These are phyloP conservation scores for Dendrophyllia cribrosa DNA, from an alignment of 64 coral and sea anemone genomes.

Conservation along the genomic window DNA sequence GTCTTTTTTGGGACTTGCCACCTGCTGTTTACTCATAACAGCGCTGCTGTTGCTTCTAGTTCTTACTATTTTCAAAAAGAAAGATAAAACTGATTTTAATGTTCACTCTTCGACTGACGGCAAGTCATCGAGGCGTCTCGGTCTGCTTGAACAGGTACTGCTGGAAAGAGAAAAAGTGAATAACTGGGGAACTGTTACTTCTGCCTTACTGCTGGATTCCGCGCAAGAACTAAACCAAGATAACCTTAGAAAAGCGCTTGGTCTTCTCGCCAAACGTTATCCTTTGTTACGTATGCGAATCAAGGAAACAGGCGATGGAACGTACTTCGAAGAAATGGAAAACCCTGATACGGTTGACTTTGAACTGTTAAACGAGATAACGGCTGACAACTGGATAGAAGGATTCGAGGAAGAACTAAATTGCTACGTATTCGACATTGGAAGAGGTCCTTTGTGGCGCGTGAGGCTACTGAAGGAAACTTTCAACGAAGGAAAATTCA, in stretches of 20 bases:
- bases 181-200: slow-evolving; percentile 49
- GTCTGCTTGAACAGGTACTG: background rate
- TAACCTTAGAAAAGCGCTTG: slow-evolving; percentile 47
- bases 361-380: slow-evolving; percentile 35
- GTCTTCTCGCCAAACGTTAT: slow-evolving; percentile 42
- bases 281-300: slow-evolving; percentile 53
- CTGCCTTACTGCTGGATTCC: slow-evolving; percentile 74
- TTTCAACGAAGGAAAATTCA: slow-evolving; percentile 17
- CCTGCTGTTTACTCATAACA: background rate
- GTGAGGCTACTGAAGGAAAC: slow-evolving; percentile 67
- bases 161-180: slow-evolving; percentile 37
- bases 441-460: slow-evolving; percentile 61
- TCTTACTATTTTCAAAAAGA: background rate
- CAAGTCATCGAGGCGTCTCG: background rate
- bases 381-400: slow-evolving; percentile 64
- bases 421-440: slow-evolving; percentile 27
- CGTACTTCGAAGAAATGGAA: slow-evolving; percentile 58
- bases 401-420: slow-evolving; percentile 67
- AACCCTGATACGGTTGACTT: slow-evolving; percentile 41
- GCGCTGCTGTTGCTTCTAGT: background rate
- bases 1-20: background rate
- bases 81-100: background rate
- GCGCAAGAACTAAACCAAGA: slow-evolving; percentile 41
- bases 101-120: background rate
- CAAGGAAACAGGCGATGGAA: background rate